Base-by-base conservation (phyloP, 2,113 vertebrate genomes). In the Datnioides undecimradiatus region DNA sequence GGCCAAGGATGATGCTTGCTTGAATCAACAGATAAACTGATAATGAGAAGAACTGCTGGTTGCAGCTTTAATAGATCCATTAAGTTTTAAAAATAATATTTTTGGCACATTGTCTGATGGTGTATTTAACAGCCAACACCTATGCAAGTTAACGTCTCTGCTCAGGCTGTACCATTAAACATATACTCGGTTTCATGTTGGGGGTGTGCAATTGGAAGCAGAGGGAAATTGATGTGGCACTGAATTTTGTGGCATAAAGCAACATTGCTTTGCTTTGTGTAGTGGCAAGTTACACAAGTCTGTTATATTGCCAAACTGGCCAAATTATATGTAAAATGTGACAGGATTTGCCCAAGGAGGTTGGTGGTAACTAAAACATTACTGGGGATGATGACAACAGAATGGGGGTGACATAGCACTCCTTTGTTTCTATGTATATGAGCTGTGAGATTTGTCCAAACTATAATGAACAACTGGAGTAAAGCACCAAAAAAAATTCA, bases 241-340 rank as follows among this genome's bases (percentile, higher is more conserved):
- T 21, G 17, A 65, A 34, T 64, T 38, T 33, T 16, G 7, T 48
- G 41, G 4, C 23, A 55, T 2, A 25, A 62, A 70, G 41, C 29
- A 34, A 12, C 0, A 4, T 9, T 6, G 4, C n/a, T 29, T 58
- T 73, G 36, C 68, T 68, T 69, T 2, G 19, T 69, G 31, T 13
- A 17, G 29, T 17, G 36, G 23, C 43, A 46, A 34, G 68, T 55
- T 49, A 62, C 54, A 57, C 12, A 21, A 17, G 5, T 16, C 65
- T 16, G 19, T 41, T 73, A 40, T 5, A 67, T 51, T 52, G 12
- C 23, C 31, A 58, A 12, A 63, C 36, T 64, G 10, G 17, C 57
- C 25, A 6, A 52, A 41, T 36, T 69, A 57, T 17, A 74, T 49
- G 68, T 25, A 27, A 59, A 59, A 57, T 41, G 43, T 43, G n/a